phyloP scores from a whole-genome alignment of 64 coral and sea anemone genomes.

The Actinia equina region DNA sequence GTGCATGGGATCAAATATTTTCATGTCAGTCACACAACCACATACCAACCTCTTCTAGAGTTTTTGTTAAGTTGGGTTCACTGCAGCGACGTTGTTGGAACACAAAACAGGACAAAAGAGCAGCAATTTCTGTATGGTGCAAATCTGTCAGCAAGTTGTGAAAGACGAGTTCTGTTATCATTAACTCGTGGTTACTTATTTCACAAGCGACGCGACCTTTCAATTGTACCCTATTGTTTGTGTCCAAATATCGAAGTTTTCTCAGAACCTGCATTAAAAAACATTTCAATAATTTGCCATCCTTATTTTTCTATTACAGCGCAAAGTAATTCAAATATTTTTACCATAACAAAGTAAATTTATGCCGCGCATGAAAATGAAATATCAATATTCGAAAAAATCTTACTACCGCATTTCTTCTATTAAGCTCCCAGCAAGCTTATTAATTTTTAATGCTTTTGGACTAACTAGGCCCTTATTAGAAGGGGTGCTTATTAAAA shows the following conservation, averaged over 20 bases:
- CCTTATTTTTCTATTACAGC: too few species aligned
- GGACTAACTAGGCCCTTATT: too few species aligned
- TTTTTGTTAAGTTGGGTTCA: conserved; percentile 78
- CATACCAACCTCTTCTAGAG: conserved; percentile 64
- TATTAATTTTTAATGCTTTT: too few species aligned
- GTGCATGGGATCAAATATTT: too few species aligned
- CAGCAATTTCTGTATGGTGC: conserved; percentile 86
- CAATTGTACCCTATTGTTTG: conserved; percentile 64
- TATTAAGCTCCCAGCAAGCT: too few species aligned
- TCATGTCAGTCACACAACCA: too few species aligned
- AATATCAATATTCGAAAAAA: neutral
- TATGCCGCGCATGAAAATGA: neutral
- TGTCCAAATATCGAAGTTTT: conserved; percentile 76
- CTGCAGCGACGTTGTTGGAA: conserved; percentile 90
- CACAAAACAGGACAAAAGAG: conserved; percentile 92
- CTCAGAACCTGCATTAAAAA: conserved; percentile 32
- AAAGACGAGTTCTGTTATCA: conserved; percentile 90
- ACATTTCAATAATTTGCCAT: neutral
- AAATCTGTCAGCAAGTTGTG: conserved; percentile 74
- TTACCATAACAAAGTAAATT: too few species aligned
- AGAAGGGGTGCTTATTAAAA: too few species aligned
- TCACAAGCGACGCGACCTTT: conserved; percentile 95
- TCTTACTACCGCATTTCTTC: too few species aligned
- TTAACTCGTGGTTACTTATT: conserved; percentile 91
- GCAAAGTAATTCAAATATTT: too few species aligned